phyloP scores from a whole-genome alignment of 2,113 vertebrate species.

The Bostrychus sinensis region DNA sequence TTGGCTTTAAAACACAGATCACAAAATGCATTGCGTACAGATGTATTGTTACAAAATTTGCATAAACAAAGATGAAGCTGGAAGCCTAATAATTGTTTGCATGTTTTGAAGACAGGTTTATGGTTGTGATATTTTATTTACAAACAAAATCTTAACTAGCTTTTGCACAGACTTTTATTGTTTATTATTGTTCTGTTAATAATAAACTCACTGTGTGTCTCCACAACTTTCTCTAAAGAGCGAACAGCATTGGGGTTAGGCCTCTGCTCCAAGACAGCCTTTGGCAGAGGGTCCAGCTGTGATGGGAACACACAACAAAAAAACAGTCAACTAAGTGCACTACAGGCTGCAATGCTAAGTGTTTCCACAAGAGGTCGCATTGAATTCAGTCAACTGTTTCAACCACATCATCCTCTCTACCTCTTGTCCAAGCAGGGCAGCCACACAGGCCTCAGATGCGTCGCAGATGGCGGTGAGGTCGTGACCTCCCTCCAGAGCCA shows the following conservation, averaged over 20 bases:
- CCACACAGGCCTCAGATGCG: slow-evolving; percentile 91
- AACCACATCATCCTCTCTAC: slow-evolving; percentile 73
- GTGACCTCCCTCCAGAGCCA: slow-evolving; percentile 85
- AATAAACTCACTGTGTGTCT: slow-evolving; percentile 87
- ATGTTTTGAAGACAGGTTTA: too few species aligned
- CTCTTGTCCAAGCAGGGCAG: slow-evolving; percentile 90
- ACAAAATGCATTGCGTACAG: too few species aligned
- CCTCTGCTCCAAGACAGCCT: slow-evolving; percentile 86
- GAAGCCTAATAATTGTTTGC: too few species aligned
- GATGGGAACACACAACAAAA: slow-evolving; percentile 11
- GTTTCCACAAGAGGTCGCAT: slow-evolving; percentile 8
- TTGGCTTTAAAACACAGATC: too few species aligned
- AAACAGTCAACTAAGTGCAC: slow-evolving; percentile 1
- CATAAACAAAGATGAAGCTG: too few species aligned
- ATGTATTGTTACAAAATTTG: too few species aligned
- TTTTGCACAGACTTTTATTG: neutral
- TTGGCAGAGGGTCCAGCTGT: slow-evolving; percentile 86
- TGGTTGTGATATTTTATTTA: neutral
- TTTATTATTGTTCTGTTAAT: neutral
- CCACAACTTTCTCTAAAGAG: slow-evolving; percentile 90
- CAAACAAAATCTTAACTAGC: neutral
- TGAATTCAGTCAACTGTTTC: slow-evolving; percentile 1
- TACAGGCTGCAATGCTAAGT: neutral
- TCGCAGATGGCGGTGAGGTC: slow-evolving; percentile 79
- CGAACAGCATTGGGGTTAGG: slow-evolving; percentile 87